Evolutionary conservation across 2,888 invertebrate genomes (phyloP), one percentile per base, ranked within the genome.

Genomic region (Clepsis dumicolana): DNA sequence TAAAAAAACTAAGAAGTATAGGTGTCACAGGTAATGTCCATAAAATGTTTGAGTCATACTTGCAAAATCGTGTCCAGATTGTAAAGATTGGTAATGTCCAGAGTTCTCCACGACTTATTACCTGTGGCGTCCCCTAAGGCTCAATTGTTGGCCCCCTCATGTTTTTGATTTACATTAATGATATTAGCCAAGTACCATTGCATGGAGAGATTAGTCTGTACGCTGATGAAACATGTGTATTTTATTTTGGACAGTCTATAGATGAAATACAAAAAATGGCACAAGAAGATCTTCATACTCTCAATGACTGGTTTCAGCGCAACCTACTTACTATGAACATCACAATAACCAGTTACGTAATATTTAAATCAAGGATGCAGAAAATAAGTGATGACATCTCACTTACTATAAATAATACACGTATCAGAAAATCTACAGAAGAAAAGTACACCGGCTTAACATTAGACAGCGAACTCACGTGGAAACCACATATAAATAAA

Each of bases 361-460:
- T 73, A 48, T 68, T 70, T 62, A 44, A 59, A 1, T 67, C 71
- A 7, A 72, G 71, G 70, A 72, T 70, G 48, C 71, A 73, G 67
- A 18, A 12, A 53, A 66, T 66, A 12, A 29, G 35, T 7, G 18
- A 62, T n/a, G 44, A 24, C 38, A 2, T 4, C 8, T 64, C 59
- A 12, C 56, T 70, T 8, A 56, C 29, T 44, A 65, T 70, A 24
- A 65, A 70, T 32, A 50, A 61, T 54, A 14, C 21, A 18, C n/a
- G n/a, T 1, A 32, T 54, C 0, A 44, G 54, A 24, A 27, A 48
- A 29, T 29, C 29, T 4, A 29, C 29, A 12, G 8, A 25, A 12
- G 56, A 70, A 62, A 62, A 70, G 52, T 65, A 65, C 35, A 38
- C 62, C 0, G 65, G 62, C n/a, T 38, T 65, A 35, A 18, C 21